A percentile compares a stretch with the other conserved stretches of the same genome.
phyloP scores from a whole-genome alignment of 2,888 invertebrate genomes.

The Zhuqinia jingwanae region DNA sequence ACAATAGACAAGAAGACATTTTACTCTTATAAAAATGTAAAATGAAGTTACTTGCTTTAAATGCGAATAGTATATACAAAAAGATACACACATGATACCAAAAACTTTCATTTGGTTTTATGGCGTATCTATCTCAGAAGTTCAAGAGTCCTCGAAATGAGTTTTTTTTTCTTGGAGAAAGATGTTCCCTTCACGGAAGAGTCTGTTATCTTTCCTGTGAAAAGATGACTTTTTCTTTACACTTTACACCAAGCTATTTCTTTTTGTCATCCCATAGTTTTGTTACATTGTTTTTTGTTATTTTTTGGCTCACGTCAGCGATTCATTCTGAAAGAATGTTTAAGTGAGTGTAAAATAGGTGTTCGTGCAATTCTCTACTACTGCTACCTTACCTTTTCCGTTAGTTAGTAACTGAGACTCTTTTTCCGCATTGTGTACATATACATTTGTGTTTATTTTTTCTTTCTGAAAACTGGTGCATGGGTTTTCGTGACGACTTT shows the following conservation, averaged over 20 bases:
- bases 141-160: slow-evolving; percentile 36
- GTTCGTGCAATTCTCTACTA: slow-evolving; percentile 9
- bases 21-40: too few species aligned
- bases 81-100: slow-evolving; percentile 31
- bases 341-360: slow-evolving; percentile 40
- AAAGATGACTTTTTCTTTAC: slow-evolving; percentile 45
- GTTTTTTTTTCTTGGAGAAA: slow-evolving; percentile 16
- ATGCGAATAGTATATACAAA: too few species aligned
- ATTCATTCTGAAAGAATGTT: slow-evolving; percentile 21
- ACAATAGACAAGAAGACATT: too few species aligned
- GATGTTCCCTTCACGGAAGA: slow-evolving; percentile 17
- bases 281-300: background rate
- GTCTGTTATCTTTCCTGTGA: slow-evolving; percentile 26
- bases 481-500: background rate
- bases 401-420: background rate
- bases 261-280: slow-evolving; percentile 13
- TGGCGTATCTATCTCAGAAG: background rate
- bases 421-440: background rate
- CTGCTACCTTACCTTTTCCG: background rate
- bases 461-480: too few species aligned
- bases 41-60: too few species aligned
- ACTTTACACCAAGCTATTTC: slow-evolving; percentile 31
- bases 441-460: too few species aligned
- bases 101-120: slow-evolving; percentile 54
- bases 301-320: background rate